Conservation (phyloP, 2,113 vertebrate species). For the Gulo gulo region DNA sequence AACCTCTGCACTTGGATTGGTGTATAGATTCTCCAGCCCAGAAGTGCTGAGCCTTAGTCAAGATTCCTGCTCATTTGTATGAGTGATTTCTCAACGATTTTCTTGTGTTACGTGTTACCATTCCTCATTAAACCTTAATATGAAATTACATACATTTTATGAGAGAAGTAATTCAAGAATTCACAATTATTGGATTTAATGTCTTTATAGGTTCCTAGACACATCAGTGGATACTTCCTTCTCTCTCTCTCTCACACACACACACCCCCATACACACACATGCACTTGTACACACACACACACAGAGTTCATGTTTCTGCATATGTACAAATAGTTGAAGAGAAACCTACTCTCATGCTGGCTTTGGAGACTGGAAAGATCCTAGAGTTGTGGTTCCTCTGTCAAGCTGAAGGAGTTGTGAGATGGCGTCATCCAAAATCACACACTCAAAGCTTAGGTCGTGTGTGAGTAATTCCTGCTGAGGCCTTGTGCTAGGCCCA, state of each 20-base stretch:
- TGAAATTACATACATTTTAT: not conserved
- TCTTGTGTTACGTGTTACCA: not conserved
- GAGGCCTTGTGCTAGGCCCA: not conserved
- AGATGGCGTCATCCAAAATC: not conserved
- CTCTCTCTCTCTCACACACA: not conserved
- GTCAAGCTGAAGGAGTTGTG: not conserved
- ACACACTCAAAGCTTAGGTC: not conserved
- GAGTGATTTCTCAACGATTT: not conserved
- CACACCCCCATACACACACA: not conserved
- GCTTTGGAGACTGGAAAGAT: not conserved
- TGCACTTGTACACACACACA: not conserved
- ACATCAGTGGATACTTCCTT: not conserved
- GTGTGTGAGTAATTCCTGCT: not conserved
- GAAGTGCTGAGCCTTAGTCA: not conserved
- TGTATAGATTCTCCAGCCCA: not conserved
- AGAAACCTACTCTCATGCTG: not conserved
- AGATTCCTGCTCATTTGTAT: not conserved
- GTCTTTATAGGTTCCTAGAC: not conserved
- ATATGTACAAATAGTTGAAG: not conserved
- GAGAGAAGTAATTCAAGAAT: not conserved
- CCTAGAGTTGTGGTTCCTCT: not conserved
- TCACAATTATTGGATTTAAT: not conserved
- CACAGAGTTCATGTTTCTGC: not conserved
- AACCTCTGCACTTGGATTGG: not conserved
- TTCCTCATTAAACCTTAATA: conserved; percentile 18